phyloP scores from a whole-genome alignment of 35 echinoderm and acorn worm species.

The Amphiura filiformis region DNA sequence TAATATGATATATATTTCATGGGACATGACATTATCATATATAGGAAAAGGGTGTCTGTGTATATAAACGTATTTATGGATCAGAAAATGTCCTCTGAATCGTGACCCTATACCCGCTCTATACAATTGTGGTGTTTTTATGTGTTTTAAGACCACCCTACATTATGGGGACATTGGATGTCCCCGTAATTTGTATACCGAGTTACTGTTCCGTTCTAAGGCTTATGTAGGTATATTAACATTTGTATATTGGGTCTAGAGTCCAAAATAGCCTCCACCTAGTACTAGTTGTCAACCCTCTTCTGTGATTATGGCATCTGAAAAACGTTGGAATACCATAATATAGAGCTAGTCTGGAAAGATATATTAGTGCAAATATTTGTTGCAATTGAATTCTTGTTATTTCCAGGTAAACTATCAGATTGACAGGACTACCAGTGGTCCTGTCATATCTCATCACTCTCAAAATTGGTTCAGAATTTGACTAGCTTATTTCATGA shows the following conservation, averaged over 20 bases:
- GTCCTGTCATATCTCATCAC: not conserved
- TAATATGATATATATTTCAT: too few species aligned
- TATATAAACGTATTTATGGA: too few species aligned
- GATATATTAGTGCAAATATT: not conserved
- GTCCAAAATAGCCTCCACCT: not conserved
- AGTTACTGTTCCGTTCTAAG: not conserved
- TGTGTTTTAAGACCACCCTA: too few species aligned
- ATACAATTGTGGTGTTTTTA: too few species aligned
- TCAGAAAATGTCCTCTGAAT: too few species aligned
- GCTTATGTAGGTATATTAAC: not conserved
- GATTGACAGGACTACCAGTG: not conserved
- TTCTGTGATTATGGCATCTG: not conserved
- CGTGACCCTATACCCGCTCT: too few species aligned
- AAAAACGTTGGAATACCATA: too few species aligned
- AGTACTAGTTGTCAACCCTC: not conserved
- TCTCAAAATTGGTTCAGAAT: not conserved
- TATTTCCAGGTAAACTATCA: not conserved
- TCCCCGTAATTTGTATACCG: too few species aligned
- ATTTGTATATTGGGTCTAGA: not conserved
- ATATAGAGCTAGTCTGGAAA: not conserved
- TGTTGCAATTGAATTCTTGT: not conserved
- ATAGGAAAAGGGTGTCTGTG: too few species aligned
- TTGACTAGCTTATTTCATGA: not conserved
- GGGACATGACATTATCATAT: too few species aligned
- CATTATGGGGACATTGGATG: too few species aligned